Percentiles rank a stretch among this genome's conserved stretches.
phyloP scores from a whole-genome alignment of 2,797 vertebrate species.

The Micrastur ruficollis region DNA sequence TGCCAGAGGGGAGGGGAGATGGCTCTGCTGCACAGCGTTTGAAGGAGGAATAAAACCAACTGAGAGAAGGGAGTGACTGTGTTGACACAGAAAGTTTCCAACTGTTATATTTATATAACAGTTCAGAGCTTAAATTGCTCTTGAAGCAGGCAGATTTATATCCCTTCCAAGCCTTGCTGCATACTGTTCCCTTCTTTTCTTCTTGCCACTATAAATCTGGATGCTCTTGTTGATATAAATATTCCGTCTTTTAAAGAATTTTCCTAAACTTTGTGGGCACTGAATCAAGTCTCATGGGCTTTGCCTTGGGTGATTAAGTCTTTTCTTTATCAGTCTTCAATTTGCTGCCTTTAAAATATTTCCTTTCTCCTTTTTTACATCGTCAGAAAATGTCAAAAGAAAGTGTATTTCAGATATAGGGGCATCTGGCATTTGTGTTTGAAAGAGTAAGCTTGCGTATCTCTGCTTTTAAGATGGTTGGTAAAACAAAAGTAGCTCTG shows the following conservation, averaged over 20 bases:
- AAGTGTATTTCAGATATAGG: background rate
- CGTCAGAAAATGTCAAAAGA: background rate
- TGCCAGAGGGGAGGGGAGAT: background rate
- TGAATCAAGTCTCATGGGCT: background rate
- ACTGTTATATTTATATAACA: slow-evolving; percentile 22
- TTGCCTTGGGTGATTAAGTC: background rate
- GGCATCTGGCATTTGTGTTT: background rate
- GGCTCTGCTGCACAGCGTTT: background rate
- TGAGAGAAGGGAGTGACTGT: background rate
- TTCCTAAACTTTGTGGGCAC: background rate
- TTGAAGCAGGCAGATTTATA: slow-evolving; percentile 33
- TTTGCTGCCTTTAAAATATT: background rate
- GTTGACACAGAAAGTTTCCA: slow-evolving; percentile 44
- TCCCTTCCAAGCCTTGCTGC: slow-evolving; percentile 13
- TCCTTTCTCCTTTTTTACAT: background rate
- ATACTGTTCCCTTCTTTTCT: slow-evolving; percentile 7
- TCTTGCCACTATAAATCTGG: slow-evolving; percentile 19
- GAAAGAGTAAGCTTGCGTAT: background rate
- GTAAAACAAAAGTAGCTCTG: background rate
- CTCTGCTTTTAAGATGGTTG: background rate
- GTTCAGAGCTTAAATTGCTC: slow-evolving; percentile 36
- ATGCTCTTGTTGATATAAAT: slow-evolving; percentile 22
- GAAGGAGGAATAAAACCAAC: background rate
- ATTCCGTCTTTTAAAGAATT: background rate
- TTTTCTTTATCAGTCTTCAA: background rate